phyloP scores from a whole-genome alignment of 1,140 invertebrate species.

The Agraylea sexmaculata region DNA sequence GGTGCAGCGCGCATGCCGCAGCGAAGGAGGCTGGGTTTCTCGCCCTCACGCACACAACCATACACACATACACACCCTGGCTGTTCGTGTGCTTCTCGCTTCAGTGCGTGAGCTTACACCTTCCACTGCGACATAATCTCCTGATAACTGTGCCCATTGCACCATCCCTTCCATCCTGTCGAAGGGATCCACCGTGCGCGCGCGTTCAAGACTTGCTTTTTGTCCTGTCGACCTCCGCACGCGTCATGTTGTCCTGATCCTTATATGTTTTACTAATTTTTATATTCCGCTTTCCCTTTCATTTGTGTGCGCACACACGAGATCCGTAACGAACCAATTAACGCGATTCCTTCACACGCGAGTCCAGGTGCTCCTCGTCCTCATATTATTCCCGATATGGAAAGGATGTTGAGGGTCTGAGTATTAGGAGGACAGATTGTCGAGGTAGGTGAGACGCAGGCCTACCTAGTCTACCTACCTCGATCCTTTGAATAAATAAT shows the following conservation, averaged over 20 bases:
- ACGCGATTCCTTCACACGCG: no score
- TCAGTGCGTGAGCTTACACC: conserved; percentile 10
- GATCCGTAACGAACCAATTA: no score
- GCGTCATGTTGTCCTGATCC: conserved; percentile 12
- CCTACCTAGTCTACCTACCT: no score
- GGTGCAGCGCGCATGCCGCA: no score
- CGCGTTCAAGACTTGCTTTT: no score
- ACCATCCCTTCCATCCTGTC: conserved; percentile 20
- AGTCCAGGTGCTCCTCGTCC: no score
- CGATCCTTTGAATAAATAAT: no score
- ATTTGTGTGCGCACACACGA: no score
- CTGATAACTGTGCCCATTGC: conserved; percentile 20
- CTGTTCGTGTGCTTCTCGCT: conserved; percentile 2
- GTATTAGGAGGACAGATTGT: no score
- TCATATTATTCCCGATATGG: no score
- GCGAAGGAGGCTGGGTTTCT: neutral
- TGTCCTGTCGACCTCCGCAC: neutral
- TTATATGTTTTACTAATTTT: conserved; percentile 20
- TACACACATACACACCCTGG: neutral
- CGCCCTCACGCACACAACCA: conserved; percentile 3
- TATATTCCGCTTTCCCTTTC: conserved; percentile 5
- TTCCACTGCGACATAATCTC: conserved; percentile 10
- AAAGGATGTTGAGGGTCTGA: no score
- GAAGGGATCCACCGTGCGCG: conserved; percentile 14
- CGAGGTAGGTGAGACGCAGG: no score